phyloP scores from a whole-genome alignment of 2,113 vertebrate species.

The Hippolais icterina region DNA sequence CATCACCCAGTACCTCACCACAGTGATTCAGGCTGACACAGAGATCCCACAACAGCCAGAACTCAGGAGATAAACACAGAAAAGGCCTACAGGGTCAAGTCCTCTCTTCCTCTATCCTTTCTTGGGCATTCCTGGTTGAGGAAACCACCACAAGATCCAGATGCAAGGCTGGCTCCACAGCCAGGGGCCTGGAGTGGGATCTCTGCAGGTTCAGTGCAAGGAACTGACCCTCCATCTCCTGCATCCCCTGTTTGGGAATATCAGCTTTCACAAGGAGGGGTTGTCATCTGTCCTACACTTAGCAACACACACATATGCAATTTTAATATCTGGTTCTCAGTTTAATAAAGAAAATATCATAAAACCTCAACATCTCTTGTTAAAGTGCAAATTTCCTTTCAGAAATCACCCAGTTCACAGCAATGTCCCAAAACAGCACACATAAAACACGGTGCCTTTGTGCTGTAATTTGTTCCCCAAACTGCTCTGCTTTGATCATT shows the following conservation, averaged over 20 bases:
- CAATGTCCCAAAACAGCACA: not conserved
- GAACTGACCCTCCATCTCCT: not conserved
- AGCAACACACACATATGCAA: not conserved
- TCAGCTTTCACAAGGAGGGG: not conserved
- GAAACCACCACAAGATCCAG: not conserved
- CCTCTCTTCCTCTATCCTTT: not conserved
- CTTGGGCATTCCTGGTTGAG: not conserved
- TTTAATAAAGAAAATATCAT: not conserved
- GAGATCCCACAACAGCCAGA: not conserved
- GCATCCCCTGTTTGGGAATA: not conserved
- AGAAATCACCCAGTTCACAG: not conserved
- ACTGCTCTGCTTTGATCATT: not conserved
- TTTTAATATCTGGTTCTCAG: not conserved
- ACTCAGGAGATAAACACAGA: not conserved
- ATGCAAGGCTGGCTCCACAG: accelerated
- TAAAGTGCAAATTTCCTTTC: not conserved
- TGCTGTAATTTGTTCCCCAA: not conserved
- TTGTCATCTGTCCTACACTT: not conserved
- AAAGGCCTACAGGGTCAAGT: not conserved
- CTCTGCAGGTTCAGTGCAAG: not conserved
- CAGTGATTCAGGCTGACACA: accelerated
- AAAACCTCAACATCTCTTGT: not conserved
- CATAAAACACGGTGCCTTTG: accelerated
- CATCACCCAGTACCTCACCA: not conserved
- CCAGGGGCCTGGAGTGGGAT: not conserved